Percentiles rank a stretch among this genome's conserved stretches.
Evolutionary conservation across 2,113 vertebrate species (phyloP).

Genomic region (Chroicocephalus ridibundus): DNA sequence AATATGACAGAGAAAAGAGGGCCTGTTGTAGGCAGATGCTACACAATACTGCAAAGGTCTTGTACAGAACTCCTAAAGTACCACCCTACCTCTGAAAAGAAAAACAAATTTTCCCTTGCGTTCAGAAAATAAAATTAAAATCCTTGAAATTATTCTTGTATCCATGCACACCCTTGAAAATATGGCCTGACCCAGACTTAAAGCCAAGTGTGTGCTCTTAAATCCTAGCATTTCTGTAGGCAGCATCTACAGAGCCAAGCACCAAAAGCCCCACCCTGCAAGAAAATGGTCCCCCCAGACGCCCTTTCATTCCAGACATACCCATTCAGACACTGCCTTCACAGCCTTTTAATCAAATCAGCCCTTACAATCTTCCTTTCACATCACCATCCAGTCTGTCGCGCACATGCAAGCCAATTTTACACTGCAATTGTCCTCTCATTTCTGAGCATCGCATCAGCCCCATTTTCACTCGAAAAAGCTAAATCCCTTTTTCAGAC

Average conservation of each 20-base stretch:
- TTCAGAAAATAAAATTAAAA: background rate
- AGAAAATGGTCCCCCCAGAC: background rate
- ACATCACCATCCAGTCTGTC: constrained; percentile 12
- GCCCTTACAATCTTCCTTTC: constrained; percentile 40
- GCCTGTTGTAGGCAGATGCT: background rate
- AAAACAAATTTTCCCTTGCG: background rate
- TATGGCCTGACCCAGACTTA: background rate
- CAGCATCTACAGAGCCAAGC: background rate
- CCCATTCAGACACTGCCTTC: background rate
- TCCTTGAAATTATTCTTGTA: background rate
- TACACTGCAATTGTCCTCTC: constrained; percentile 36
- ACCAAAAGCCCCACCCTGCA: background rate
- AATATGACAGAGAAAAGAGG: background rate
- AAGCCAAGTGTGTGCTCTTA: background rate
- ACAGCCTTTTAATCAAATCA: constrained; percentile 53
- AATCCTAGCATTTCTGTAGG: background rate
- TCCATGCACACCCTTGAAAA: background rate
- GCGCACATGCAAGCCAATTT: background rate
- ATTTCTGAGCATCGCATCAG: constrained; percentile 31
- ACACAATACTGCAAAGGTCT: background rate
- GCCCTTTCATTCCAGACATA: constrained; percentile 14
- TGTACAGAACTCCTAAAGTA: background rate
- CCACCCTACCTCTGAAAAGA: background rate
- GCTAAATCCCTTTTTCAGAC: constrained; percentile 1
- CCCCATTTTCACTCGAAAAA: constrained; percentile 1